Evolutionary conservation across 2,797 vertebrate genomes (phyloP), one percentile per base, ranked within the genome.

Genomic region (Phyllotis vaccarum): DNA sequence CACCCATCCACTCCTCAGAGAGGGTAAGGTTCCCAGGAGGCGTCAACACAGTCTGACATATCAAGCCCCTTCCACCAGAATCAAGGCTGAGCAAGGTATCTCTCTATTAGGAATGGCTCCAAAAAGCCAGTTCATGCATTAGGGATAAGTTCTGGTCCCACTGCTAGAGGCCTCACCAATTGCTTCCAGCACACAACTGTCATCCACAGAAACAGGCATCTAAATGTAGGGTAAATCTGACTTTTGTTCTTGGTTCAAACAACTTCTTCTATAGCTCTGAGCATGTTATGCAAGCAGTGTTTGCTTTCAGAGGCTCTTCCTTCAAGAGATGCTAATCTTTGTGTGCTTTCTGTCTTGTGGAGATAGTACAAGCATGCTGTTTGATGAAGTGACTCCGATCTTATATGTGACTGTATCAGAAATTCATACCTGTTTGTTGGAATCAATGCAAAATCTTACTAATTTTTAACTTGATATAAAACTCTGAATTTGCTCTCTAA

Each of bases 191-290:
- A 49, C 46, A 5, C 46, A 49, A 49, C 46, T 49, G 9, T 49
- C 46, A 49, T 49, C 46, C 46, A 49, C 46, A 49, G 46, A 49
- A 49, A 49, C 46, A 88, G 40, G 14, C 72, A 43, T 91, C 70
- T 92, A 66, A 90, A 19, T 91, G 9, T 62, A 58, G 31, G 46
- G 16, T 54, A 85, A 89, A 76, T 70, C 37, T 21, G 10, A 81
- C 90, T 94, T 95, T 91, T 93, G 56, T 88, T 92, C 54, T 22
- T 86, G n/a, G 31, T 89, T 89, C 64, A 74, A 86, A 89, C 9
- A 56, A 75, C 90, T 94, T 94, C 46, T 79, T 94, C 2, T 12
- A 8, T 93, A 37, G 16, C 49, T n/a, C 64, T 74, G 56, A 43
- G 19, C 85, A 43, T 93, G 60, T 89, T 96, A 95, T 92, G 43